Base-by-base conservation (phyloP, 2,113 vertebrate species). In the Helogale parvula region DNA sequence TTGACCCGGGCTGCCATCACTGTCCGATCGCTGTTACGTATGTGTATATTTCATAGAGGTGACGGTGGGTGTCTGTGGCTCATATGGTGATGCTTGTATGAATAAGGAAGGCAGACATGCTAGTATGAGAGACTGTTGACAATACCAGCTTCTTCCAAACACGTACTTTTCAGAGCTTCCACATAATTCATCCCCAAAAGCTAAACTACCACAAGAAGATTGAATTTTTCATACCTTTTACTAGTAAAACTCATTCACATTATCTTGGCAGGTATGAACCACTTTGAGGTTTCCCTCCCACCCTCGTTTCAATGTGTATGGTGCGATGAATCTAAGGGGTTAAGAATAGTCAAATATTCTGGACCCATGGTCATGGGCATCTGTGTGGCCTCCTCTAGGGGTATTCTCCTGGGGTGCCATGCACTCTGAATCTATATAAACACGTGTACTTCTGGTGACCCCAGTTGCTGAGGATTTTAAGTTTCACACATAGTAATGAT, bases 381-480 rank as follows among this genome's bases (percentile, higher is more conserved):
- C 31, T n/a, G 57, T 9, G n/a, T 2, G 13, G 11, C 4, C 0
- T 54, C 65, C 1, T 80, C 88, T 97, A 96, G 38, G 13, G 81
- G n/a, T 92, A 47, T 4, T 76, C 82, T 15, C 5, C 60, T 11
- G 92, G 98, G 45, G 96, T 93, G 14, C 99, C 99, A 2, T 99
- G 99, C 8, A 99, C 99, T 29, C 99, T 97, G 98, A 99, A 99
- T 69, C 99, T 99, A 94, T 99, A 99, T n/a, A 99, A 91, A 45
- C 99, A 99, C 0, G 99, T 99, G 66, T 99, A 99, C 6, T 99
- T 98, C 0, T 98, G 94, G 33, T 99, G 99, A 72, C 99, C 99
- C 99, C 99, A 99, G 92, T 99, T 99, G 81, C 97, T 99, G 63
- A 99, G 98, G 66, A 99, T 98, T 27, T 99, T 98, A 90, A 99